Conservation (phyloP, 2,797 vertebrate genomes). For the Peromyscus eremicus region DNA sequence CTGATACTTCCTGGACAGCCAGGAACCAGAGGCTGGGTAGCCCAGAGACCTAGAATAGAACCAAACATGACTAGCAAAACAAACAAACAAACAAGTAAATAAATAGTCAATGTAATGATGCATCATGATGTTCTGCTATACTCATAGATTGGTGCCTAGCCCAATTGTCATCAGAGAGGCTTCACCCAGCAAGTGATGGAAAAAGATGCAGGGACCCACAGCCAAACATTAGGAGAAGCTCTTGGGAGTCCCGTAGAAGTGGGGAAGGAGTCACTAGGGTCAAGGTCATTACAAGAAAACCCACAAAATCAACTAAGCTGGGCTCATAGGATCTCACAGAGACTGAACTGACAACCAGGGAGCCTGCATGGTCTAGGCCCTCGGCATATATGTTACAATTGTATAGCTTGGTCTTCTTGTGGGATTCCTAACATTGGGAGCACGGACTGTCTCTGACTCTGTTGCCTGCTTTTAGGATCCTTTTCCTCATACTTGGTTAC, state of each 20-base stretch:
- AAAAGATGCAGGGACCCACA: not conserved
- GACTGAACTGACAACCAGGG: not conserved
- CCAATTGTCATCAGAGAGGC: not conserved
- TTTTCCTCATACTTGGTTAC: not conserved
- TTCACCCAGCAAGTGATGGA: not conserved
- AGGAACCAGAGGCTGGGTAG: not conserved
- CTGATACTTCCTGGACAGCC: not conserved
- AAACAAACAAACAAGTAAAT: too few relatives aligned
- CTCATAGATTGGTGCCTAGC: not conserved
- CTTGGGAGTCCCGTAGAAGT: not conserved
- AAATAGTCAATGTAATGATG: not conserved
- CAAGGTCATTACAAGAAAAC: not conserved
- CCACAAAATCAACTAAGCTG: not conserved
- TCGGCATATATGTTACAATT: not conserved
- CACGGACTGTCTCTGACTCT: not conserved
- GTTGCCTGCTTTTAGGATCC: not conserved
- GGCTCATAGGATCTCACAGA: not conserved
- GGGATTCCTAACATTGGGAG: not conserved
- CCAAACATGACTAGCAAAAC: not conserved
- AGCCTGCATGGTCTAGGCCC: not conserved
- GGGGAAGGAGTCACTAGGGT: not conserved
- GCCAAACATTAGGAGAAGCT: not conserved
- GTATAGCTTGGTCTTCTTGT: not conserved
- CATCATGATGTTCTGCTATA: not conserved
- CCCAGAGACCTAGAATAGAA: not conserved